A percentile compares a stretch with the other conserved stretches of the same genome.
These are phyloP conservation scores for Keiferia lycopersicella DNA, from an alignment of 2,888 invertebrate genomes.

Conservation along the genomic window DNA sequence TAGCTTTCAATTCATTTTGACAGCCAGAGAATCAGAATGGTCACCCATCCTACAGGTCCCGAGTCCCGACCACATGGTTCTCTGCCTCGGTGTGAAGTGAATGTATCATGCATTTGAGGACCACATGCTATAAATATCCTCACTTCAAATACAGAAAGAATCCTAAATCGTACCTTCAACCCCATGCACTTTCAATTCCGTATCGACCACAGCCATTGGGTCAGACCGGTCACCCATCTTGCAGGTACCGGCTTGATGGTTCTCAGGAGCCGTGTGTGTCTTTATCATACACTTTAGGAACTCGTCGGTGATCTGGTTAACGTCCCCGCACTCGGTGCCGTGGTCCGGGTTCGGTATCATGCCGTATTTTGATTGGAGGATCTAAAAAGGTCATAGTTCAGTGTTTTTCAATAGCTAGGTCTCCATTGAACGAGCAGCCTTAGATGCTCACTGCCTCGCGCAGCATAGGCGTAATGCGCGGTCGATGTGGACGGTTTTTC, in stretches of 20 bases:
- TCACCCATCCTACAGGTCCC: too few species aligned
- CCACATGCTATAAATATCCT: too few species aligned
- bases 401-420: too few species aligned
- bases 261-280: conserved; percentile 88
- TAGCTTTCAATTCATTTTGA: too few species aligned
- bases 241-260: conserved; percentile 91
- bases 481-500: too few species aligned
- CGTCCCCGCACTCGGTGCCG: conserved; percentile 73
- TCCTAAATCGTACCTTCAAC: conserved; percentile 71
- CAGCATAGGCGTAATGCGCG: too few species aligned
- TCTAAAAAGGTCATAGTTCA: conserved; percentile 55
- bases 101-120: too few species aligned
- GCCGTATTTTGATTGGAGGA: conserved; percentile 80
- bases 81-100: too few species aligned
- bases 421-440: too few species aligned
- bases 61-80: too few species aligned
- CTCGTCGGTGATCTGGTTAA: conserved; percentile 81
- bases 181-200: conserved; percentile 84
- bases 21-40: too few species aligned
- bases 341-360: conserved; percentile 71
- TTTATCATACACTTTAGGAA: conserved; percentile 88
- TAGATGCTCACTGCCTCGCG: too few species aligned
- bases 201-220: conserved; percentile 87
- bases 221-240: conserved; percentile 90
- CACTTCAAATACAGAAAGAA: neutral